phyloP scores from a whole-genome alignment of 2,113 vertebrate species.

The Calypte anna region DNA sequence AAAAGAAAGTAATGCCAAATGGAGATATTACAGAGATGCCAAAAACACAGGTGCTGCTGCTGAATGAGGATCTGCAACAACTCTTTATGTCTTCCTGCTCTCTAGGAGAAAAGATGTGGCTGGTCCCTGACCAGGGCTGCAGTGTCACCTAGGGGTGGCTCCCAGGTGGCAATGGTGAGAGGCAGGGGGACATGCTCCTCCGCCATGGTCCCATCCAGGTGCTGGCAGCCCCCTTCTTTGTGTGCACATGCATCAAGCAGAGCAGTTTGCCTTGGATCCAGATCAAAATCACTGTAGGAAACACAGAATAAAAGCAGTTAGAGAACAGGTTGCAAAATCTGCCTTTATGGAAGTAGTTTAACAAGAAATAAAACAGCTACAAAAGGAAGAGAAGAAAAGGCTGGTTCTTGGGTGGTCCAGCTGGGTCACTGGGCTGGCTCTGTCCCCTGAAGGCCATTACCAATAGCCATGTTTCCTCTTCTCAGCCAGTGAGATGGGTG shows the following conservation, averaged over 20 bases:
- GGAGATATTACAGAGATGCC: not conserved
- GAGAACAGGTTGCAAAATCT: not conserved
- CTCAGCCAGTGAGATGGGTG: not conserved
- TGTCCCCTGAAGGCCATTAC: not conserved
- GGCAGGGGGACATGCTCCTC: not conserved
- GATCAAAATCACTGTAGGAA: not conserved
- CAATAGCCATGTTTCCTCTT: not conserved
- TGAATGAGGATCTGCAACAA: not conserved
- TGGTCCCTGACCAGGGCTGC: not conserved
- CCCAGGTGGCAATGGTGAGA: not conserved
- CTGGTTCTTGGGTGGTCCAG: not conserved
- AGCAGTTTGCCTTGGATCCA: not conserved
- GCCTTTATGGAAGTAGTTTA: not conserved
- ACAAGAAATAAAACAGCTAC: not conserved
- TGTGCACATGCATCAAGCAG: not conserved
- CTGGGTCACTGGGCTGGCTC: not conserved
- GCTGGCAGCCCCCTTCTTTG: not conserved
- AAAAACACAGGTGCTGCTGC: not conserved
- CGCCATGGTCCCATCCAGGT: not conserved
- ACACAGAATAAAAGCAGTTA: not conserved
- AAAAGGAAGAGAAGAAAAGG: not conserved
- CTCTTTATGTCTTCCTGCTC: not conserved
- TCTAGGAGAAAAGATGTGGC: not conserved
- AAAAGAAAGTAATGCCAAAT: not conserved
- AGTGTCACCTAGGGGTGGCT: not conserved